Evolutionary conservation across 2,888 invertebrate species (phyloP), one percentile per base, ranked within the genome.

Genomic region (Sesia bembeciformis): DNA sequence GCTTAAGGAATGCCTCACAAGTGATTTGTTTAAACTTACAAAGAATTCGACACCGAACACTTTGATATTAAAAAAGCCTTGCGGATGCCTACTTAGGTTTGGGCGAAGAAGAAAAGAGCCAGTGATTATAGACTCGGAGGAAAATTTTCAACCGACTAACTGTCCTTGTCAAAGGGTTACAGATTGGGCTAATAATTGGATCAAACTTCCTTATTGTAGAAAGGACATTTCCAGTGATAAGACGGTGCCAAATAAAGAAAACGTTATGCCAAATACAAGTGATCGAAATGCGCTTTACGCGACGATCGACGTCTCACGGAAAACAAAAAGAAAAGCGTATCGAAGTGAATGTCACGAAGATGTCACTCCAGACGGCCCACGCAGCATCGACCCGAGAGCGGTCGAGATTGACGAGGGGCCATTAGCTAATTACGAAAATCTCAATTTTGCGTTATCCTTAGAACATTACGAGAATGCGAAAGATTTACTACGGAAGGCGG

Each of bases 381-480:
- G 66, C 39, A 67, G 71, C 55, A 54, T 68, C 4, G 76, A 70
- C 5, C 57, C 71, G 3, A 58, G 58, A 2, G 59, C 60, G 1
- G 57, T 69, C 5, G 72, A 85, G 67, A 63, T 85, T 64, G 80
- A 90, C 39, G 84, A 90, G 5, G 90, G 90, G 0, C 88, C 90
- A 3, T 70, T 86, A 7, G 88, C 90, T 3, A 93, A 93, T 75
- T 94, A 94, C 67, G 94, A 92, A 60, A 94, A 94, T 68, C 90
- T 96, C 63, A 93, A 93, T 68, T 96, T 95, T 76, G 94, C 94
- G 55, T 91, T 95, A 64, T 95, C 95, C 0, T 78, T 95, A 40
- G 93, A 94, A 67, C 91, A 94, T 60, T 95, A 95, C 70, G 95
- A 95, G 76, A 96, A 96, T 72, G 94, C 95, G 52, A 93, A 93